Percentiles rank a stretch among this genome's conserved stretches.
phyloP scores from a whole-genome alignment of 2,888 invertebrate species.

The Glaucopsyche alexis region DNA sequence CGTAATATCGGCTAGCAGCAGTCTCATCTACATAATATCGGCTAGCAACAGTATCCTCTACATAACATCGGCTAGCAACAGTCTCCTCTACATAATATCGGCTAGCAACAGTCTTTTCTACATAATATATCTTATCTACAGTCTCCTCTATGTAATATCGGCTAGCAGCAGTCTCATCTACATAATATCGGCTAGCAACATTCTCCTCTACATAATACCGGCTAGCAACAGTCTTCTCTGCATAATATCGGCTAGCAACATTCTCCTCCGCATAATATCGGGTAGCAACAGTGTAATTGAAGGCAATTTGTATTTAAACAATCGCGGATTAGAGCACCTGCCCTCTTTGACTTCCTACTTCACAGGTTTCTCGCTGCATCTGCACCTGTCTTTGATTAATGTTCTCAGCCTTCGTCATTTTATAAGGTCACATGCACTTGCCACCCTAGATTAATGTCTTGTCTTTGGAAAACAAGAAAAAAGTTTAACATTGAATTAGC shows the following conservation, averaged over 20 bases:
- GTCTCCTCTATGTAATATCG: not conserved
- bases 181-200: not conserved
- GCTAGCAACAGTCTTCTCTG: not conserved
- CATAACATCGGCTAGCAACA: not conserved
- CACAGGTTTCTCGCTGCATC: slow-evolving; percentile 61
- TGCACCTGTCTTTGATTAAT: slow-evolving; percentile 75
- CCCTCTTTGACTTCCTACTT: slow-evolving; percentile 66
- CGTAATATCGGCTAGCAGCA: no score
- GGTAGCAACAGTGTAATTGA: not conserved
- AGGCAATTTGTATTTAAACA: slow-evolving; percentile 30
- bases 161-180: not conserved
- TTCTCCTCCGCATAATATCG: not conserved
- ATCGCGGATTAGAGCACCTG: slow-evolving; percentile 53
- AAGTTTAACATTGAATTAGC: not conserved
- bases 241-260: not conserved
- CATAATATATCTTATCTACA: not conserved
- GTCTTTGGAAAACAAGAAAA: not conserved
- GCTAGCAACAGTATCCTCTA: no score
- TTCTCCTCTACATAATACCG: not conserved
- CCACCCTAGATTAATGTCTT: not conserved
- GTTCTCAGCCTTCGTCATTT: slow-evolving; percentile 61
- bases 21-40: no score
- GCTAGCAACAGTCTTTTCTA: not conserved
- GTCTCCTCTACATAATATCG: not conserved
- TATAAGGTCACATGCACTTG: slow-evolving; percentile 45